Percentiles rank a stretch among this genome's conserved stretches.
Conservation (phyloP, 2,888 invertebrate genomes). For the Xestia ashworthii region DNA sequence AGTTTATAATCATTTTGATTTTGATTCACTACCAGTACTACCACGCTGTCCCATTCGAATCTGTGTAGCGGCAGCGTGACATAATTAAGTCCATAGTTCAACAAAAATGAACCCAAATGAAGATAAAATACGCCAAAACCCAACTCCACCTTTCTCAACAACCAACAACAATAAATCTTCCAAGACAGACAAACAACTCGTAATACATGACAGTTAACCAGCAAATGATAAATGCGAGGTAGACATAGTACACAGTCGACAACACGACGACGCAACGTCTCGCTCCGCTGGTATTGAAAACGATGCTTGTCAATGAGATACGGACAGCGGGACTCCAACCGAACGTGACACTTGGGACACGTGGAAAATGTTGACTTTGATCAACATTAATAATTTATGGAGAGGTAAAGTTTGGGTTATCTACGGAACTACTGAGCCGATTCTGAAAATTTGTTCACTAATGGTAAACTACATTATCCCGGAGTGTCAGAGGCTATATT, state of each 20-base stretch:
- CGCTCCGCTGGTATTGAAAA: slow-evolving; percentile 71
- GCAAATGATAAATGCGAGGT: slow-evolving; percentile 45
- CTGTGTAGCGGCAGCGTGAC: not conserved
- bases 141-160: not conserved
- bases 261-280: slow-evolving; percentile 60
- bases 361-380: slow-evolving; percentile 34
- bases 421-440: no score
- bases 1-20: not conserved
- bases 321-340: slow-evolving; percentile 38
- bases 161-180: slow-evolving; percentile 1
- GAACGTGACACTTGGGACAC: slow-evolving; percentile 38
- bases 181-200: slow-evolving; percentile 10
- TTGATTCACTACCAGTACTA: not conserved
- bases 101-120: not conserved
- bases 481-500: not conserved
- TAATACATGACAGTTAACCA: slow-evolving; percentile 50
- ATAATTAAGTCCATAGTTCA: not conserved
- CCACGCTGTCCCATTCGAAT: not conserved
- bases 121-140: not conserved
- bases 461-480: not conserved
- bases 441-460: not conserved
- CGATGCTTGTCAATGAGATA: slow-evolving; percentile 60
- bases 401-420: not conserved
- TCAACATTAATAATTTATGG: not conserved
- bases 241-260: slow-evolving; percentile 11